Conservation (phyloP, 2,797 vertebrate species). For the Meda fulgida region DNA sequence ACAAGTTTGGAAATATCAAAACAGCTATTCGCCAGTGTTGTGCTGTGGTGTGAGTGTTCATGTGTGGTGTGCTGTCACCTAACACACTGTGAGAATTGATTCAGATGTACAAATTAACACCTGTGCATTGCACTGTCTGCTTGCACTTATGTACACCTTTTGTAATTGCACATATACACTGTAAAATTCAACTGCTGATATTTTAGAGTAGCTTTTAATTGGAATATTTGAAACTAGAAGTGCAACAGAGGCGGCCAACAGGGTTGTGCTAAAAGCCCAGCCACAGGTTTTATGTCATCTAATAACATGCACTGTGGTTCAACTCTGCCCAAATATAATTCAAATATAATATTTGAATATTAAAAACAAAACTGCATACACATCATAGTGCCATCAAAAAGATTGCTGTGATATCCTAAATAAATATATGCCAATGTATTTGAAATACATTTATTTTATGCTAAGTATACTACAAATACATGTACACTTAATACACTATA, state of each 20-base stretch:
- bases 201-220: not conserved
- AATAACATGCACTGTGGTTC: not conserved
- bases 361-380: not conserved
- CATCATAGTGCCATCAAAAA: not conserved
- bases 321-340: not conserved
- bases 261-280: not conserved
- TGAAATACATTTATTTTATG: no score
- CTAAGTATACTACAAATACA: no score
- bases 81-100: conserved; percentile 23
- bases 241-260: not conserved
- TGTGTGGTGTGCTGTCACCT: not conserved
- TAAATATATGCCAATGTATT: no score
- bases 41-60: not conserved
- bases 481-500: no score
- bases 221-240: not conserved
- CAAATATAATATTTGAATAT: not conserved
- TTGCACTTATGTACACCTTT: not conserved
- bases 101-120: conserved; percentile 32
- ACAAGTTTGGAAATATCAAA: not conserved
- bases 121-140: not conserved
- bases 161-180: not conserved
- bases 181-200: conserved; percentile 8
- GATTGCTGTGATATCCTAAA: not conserved
- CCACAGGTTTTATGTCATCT: not conserved
- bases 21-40: not conserved